phyloP scores from a whole-genome alignment of 2,797 vertebrate species.

The Pseudomugil gertrudae region DNA sequence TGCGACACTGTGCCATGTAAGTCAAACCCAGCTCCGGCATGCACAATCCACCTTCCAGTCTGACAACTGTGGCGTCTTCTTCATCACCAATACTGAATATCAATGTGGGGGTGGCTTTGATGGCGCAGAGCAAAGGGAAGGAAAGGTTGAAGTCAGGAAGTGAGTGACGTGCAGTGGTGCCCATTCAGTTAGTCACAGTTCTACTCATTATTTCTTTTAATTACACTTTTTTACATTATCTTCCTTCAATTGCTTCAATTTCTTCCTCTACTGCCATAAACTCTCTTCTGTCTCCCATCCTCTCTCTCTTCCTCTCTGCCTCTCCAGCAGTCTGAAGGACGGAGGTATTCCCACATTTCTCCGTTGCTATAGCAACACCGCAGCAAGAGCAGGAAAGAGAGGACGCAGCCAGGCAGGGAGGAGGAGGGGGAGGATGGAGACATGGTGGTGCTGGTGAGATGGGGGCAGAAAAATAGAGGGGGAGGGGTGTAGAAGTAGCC shows the following conservation, averaged over 20 bases:
- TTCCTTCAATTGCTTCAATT: slow-evolving; percentile 33
- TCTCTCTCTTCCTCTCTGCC: slow-evolving; percentile 39
- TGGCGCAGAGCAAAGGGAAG: slow-evolving; percentile 28
- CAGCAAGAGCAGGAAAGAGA: slow-evolving; percentile 81
- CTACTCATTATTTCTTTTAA: slow-evolving; percentile 62
- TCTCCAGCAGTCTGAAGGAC: slow-evolving; percentile 79
- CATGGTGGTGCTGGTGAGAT: slow-evolving; percentile 37
- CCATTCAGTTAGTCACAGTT: slow-evolving; percentile 62
- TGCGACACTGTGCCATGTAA: slow-evolving; percentile 53
- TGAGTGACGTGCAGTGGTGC: slow-evolving; percentile 70
- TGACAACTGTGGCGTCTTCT: slow-evolving; percentile 54
- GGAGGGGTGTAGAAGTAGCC: slow-evolving; percentile 51
- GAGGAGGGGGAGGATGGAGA: slow-evolving; percentile 55
- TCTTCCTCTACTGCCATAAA: slow-evolving; percentile 40
- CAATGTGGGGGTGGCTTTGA: slow-evolving; percentile 59
- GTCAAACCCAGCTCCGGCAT: slow-evolving; percentile 40
- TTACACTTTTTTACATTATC: slow-evolving; percentile 65
- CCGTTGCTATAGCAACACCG: slow-evolving; percentile 86
- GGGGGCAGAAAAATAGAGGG: slow-evolving; percentile 23
- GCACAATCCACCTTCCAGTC: slow-evolving; percentile 33
- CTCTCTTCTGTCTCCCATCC: slow-evolving; percentile 51
- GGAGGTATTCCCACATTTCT: slow-evolving; percentile 88
- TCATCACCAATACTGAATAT: slow-evolving; percentile 63
- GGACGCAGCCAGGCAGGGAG: slow-evolving; percentile 72
- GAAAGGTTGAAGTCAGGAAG: slow-evolving; percentile 53